Conservation (phyloP, 2,888 invertebrate species). For the Harpagoxenus sublaevis region DNA sequence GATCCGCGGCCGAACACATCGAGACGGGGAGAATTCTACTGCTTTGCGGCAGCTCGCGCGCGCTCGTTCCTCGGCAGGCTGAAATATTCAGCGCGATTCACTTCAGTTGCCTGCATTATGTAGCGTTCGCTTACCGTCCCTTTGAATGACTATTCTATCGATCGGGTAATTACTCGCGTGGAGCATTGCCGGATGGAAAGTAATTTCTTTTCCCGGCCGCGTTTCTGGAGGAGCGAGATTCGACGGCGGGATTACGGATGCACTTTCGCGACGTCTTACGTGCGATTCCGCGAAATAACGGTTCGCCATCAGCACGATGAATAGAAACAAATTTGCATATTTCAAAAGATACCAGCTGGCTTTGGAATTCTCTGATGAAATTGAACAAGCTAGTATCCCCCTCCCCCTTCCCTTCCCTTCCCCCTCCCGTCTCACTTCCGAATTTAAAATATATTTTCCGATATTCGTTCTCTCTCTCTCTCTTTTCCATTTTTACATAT, state of each 20-base stretch:
- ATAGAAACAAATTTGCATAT: slow-evolving; percentile 54
- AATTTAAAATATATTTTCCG: slow-evolving; percentile 21
- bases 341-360: slow-evolving; percentile 43
- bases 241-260: slow-evolving; percentile 34
- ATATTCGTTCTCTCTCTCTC: neutral
- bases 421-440: neutral
- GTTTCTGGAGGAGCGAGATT: neutral
- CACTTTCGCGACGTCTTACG: slow-evolving; percentile 48
- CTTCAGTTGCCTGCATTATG: slow-evolving; percentile 60
- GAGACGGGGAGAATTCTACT: neutral
- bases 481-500: neutral
- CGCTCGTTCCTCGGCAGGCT: slow-evolving; percentile 10
- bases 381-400: neutral
- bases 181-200: slow-evolving; percentile 42
- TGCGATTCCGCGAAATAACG: slow-evolving; percentile 16
- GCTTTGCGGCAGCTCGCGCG: slow-evolving; percentile 31
- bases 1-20: slow-evolving; percentile 16
- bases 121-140: slow-evolving; percentile 41
- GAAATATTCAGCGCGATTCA: slow-evolving; percentile 59
- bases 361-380: slow-evolving; percentile 37
- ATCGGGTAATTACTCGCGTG: slow-evolving; percentile 51
- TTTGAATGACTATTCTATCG: slow-evolving; percentile 53
- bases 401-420: too few species aligned
- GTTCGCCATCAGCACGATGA: slow-evolving; percentile 33
- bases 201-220: slow-evolving; percentile 25